These are phyloP conservation scores for Aphaenogaster floridana DNA, from an alignment of 1,140 invertebrate genomes.

Conservation along the genomic window DNA sequence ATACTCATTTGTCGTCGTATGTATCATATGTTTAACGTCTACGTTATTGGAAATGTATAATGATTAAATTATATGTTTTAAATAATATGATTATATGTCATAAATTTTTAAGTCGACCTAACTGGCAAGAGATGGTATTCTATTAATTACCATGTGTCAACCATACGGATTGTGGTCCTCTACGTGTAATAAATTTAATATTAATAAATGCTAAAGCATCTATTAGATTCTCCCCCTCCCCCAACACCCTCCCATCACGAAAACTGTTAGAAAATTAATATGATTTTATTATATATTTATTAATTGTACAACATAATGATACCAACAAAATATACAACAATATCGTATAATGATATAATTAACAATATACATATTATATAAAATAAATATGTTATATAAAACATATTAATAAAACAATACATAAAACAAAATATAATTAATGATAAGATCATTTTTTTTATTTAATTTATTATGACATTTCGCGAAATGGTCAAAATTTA, in stretches of 20 bases:
- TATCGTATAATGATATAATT: neutral
- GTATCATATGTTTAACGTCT: conserved; percentile 2
- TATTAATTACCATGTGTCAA: too few species aligned
- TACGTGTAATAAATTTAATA: too few species aligned
- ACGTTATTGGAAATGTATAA: neutral
- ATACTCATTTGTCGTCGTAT: conserved; percentile 25
- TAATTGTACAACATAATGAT: neutral
- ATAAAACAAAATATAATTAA: conserved; percentile 11
- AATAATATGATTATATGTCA: conserved; percentile 1
- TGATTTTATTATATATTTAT: conserved; percentile 20
- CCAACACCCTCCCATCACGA: too few species aligned
- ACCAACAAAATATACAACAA: neutral
- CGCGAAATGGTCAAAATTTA: neutral
- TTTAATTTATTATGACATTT: neutral
- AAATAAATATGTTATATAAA: neutral
- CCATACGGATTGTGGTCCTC: too few species aligned
- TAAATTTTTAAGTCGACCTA: too few species aligned
- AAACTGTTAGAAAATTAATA: too few species aligned
- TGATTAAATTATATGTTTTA: conserved; percentile 1
- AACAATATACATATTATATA: neutral
- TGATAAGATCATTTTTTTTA: neutral
- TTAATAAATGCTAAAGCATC: too few species aligned
- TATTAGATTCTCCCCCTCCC: too few species aligned
- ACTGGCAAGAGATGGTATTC: too few species aligned
- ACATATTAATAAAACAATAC: too few species aligned